These are phyloP conservation scores for Drosophila peninsularis DNA, from an alignment of 2,888 invertebrate genomes.

Conservation along the genomic window DNA sequence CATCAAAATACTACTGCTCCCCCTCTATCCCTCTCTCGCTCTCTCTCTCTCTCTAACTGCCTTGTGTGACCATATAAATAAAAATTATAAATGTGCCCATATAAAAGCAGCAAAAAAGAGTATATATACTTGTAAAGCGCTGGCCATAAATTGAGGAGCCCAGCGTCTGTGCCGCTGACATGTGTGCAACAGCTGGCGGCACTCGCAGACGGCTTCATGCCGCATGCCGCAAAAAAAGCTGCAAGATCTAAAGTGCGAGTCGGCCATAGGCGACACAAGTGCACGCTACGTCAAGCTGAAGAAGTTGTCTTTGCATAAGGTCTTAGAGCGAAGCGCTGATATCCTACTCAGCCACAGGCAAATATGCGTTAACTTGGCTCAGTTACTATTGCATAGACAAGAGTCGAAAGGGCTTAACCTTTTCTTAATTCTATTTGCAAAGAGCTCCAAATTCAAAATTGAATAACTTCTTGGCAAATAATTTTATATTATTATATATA, in stretches of 20 bases:
- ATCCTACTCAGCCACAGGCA: no score
- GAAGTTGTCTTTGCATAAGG: no score
- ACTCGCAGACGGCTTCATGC: slow-evolving; percentile 16
- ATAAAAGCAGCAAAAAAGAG: slow-evolving; percentile 14
- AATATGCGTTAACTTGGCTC: no score
- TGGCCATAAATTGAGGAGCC: slow-evolving; percentile 61
- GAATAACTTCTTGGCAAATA: no score
- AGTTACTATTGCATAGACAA: no score
- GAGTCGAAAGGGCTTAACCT: no score
- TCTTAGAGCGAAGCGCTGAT: no score
- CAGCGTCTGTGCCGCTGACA: slow-evolving; percentile 47
- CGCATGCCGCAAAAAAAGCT: slow-evolving; percentile 12
- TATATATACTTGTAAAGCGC: slow-evolving; percentile 27
- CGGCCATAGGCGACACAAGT: slow-evolving; percentile 12
- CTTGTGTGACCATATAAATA: slow-evolving; percentile 36
- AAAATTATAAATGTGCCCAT: slow-evolving; percentile 36
- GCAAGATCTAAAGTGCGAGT: slow-evolving; percentile 23
- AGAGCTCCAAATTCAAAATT: no score
- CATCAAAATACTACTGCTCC: slow-evolving; percentile 51
- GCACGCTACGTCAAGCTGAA: background rate
- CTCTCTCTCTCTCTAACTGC: background rate
- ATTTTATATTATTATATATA: no score
- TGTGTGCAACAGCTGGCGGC: slow-evolving; percentile 68
- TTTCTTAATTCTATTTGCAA: no score
- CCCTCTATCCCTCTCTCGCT: slow-evolving; percentile 2